Evolutionary conservation across 1,140 invertebrate genomes (phyloP).

Genomic region (Tetragnatha versicolor): DNA sequence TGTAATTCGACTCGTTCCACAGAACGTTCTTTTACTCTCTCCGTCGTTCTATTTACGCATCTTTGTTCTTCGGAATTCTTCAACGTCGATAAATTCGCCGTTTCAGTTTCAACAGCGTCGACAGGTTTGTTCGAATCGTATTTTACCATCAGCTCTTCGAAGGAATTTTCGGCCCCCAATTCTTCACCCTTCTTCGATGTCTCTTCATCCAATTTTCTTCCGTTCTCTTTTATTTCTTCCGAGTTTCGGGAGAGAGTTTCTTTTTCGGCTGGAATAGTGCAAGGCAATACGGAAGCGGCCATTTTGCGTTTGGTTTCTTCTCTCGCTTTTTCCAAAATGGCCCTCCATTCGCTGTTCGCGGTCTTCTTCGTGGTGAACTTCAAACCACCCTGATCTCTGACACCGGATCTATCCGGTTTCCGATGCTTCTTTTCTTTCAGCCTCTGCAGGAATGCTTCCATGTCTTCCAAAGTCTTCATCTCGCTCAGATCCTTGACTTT

Average conservation of each 20-base stretch:
- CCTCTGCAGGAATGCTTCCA: conserved; percentile 13
- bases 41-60: background rate
- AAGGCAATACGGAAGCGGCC: no score
- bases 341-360: no score
- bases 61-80: background rate
- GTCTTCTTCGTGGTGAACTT: conserved; percentile 21
- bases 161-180: background rate
- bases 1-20: background rate
- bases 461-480: conserved; percentile 23
- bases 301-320: no score
- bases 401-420: background rate
- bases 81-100: background rate
- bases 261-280: no score
- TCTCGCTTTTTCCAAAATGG: no score
- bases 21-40: background rate
- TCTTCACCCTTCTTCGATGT: background rate
- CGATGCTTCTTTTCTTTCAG: conserved; percentile 4
- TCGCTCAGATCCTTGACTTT: background rate
- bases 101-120: no score
- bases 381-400: background rate
- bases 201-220: background rate
- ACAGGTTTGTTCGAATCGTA: background rate
- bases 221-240: background rate
- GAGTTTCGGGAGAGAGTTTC: no score
- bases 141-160: background rate